These are phyloP conservation scores for Nephrotoma guestfalica DNA, from an alignment of 2,888 invertebrate genomes.

Conservation along the genomic window DNA sequence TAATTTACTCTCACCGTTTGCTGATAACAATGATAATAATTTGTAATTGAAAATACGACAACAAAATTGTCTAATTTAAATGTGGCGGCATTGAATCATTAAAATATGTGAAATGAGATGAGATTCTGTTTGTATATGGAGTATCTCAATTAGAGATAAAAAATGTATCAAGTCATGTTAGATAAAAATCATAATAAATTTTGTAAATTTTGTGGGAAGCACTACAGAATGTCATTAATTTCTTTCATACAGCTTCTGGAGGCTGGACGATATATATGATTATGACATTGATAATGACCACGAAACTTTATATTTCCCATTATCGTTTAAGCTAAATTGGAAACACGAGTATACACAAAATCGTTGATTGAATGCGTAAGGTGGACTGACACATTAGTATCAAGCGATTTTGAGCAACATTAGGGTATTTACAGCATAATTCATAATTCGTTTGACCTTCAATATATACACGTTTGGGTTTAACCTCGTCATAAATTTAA, in stretches of 20 bases:
- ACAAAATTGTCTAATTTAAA: not conserved
- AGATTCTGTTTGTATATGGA: not conserved
- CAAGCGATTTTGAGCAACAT: too few species aligned
- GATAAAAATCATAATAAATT: not conserved
- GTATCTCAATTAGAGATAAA: not conserved
- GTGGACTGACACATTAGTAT: too few species aligned
- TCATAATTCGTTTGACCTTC: too few species aligned
- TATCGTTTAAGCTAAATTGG: too few species aligned
- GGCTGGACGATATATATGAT: not conserved
- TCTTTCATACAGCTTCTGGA: not conserved
- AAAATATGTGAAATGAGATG: not conserved
- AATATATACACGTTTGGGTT: too few species aligned
- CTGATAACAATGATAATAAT: not conserved
- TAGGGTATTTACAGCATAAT: too few species aligned
- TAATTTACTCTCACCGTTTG: too few species aligned
- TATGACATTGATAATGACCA: not conserved
- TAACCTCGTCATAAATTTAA: too few species aligned
- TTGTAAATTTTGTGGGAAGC: not conserved
- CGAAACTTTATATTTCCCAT: too few species aligned
- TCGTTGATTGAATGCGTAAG: too few species aligned
- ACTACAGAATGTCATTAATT: not conserved
- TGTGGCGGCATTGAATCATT: not conserved
- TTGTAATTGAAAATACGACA: not conserved
- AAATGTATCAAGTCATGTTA: not conserved
- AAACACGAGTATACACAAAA: too few species aligned